Evolutionary conservation across 2,888 invertebrate genomes (phyloP), one percentile per base, ranked within the genome.

Genomic region (Eupelmus urozonus): DNA sequence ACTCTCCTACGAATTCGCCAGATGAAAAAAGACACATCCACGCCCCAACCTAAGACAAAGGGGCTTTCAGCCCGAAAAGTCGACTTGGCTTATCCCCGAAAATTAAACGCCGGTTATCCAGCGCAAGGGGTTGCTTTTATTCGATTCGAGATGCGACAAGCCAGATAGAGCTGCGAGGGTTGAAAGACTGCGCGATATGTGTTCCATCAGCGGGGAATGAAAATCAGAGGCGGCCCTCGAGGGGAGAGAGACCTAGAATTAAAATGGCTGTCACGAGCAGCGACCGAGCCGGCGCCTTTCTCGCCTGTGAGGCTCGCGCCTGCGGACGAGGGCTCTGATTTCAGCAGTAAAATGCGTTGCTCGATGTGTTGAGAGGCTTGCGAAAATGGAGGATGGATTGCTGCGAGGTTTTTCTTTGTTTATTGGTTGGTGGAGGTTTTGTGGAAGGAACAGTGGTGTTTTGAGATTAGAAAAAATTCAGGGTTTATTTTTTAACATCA

Each of bases 241-340:
- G 86, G 84, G 75, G 34, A 23, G 71, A 16, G 57, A 11, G 55
- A 20, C 84, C 83, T 81, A 83, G 83, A 86, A 87, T 87, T 88
- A 87, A 88, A 88, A 87, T 87, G 87, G 87, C 87, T 87, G 87
- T 87, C 87, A 86, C 85, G 84, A 84, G 85, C 85, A 85, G 83
- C 83, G 73, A 79, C 67, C 76, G 80, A 76, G 80, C 77, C 65
- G 67, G 53, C 62, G 57, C 63, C 42, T 40, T 53, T 62, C 51
- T 23, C 55, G 4, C 42, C 53, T 34, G 34, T 34, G 9, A 34
- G 34, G 34, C 34, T 27, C 29, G n/a, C 9, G 9, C 45, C 5
- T 65, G 65, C 18, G 49, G 9, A 34, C n/a, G 9, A 34, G 34
- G 34, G 34, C 5, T 34, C 34, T 34, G 3, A 5, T 34, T 34